A percentile compares a stretch with the other conserved stretches of the same genome.
Conservation (phyloP, 2,888 invertebrate species). For the Linyphia triangularis region DNA sequence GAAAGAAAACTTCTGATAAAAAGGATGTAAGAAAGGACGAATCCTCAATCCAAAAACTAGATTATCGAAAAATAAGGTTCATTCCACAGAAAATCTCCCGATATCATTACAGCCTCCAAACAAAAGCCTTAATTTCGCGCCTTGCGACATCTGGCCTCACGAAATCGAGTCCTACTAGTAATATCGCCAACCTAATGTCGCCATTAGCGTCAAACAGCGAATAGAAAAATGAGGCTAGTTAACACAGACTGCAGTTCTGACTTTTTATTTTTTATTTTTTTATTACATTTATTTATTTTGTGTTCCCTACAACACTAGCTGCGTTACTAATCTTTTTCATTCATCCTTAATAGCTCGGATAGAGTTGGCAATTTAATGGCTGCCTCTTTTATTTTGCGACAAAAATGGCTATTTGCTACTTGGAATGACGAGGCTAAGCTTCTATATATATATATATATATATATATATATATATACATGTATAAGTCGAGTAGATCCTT, state of each 20-base stretch:
- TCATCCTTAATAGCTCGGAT: conserved; percentile 62
- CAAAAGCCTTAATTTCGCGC: conserved; percentile 63
- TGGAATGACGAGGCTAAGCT: neutral
- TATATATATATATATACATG: too few relatives aligned
- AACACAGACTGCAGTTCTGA: conserved; percentile 54
- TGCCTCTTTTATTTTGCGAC: conserved; percentile 18
- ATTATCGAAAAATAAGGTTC: neutral
- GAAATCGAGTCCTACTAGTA: conserved; percentile 58
- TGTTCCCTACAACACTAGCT: neutral
- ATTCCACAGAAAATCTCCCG: neutral
- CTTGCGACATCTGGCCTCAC: conserved; percentile 66
- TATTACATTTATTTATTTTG: conserved; percentile 14
- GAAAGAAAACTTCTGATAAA: too few relatives aligned
- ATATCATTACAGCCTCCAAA: conserved; percentile 63
- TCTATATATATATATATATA: neutral
- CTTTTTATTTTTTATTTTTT: conserved; percentile 20
- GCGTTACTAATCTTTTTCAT: conserved; percentile 68
- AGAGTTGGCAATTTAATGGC: conserved; percentile 63
- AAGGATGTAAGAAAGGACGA: too few relatives aligned
- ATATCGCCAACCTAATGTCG: conserved; percentile 61
- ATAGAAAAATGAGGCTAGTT: conserved; percentile 68
- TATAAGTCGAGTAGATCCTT: neutral
- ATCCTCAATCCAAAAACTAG: too few relatives aligned
- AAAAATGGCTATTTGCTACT: conserved; percentile 28
- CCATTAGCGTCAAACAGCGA: conserved; percentile 67